Percentiles rank a stretch among this genome's conserved stretches.
These are phyloP conservation scores for Burhinus oedicnemus DNA, from an alignment of 2,113 vertebrate genomes.

Conservation along the genomic window DNA sequence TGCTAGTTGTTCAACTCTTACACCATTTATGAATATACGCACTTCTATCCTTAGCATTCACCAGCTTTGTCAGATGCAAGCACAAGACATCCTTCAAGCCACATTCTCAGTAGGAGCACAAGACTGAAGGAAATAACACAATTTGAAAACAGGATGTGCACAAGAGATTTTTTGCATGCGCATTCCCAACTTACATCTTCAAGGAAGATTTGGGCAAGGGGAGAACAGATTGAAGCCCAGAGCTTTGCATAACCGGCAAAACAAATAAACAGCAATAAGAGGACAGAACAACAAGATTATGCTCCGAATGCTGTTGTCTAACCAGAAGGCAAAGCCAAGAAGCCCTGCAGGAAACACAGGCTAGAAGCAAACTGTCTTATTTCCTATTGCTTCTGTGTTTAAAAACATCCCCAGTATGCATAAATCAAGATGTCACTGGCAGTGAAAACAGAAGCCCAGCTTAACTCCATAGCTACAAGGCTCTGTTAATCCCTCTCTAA, in stretches of 20 bases:
- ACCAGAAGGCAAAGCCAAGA: constrained; percentile 21
- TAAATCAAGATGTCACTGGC: constrained; percentile 56
- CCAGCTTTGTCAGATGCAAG: background rate
- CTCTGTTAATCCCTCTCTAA: constrained; percentile 43
- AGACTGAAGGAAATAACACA: background rate
- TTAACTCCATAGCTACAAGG: constrained; percentile 65
- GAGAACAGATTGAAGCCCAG: background rate
- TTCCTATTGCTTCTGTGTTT: constrained; percentile 50
- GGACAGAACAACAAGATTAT: background rate
- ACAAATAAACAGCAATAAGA: background rate
- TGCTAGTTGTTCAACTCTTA: background rate
- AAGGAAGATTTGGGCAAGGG: background rate
- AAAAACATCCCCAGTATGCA: constrained; percentile 59
- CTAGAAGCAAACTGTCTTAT: constrained; percentile 16
- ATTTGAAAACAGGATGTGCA: constrained; percentile 10
- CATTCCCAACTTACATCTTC: background rate
- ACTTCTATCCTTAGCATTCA: background rate
- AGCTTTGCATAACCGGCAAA: background rate
- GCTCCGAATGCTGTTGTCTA: background rate
- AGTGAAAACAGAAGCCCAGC: constrained; percentile 42
- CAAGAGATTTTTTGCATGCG: background rate
- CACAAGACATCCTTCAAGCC: background rate
- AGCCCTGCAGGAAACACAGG: constrained; percentile 27
- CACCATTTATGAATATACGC: background rate
- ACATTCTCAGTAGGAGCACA: background rate